Evolutionary conservation across 2,113 vertebrate species (phyloP).

Genomic region (Camelus bactrianus): DNA sequence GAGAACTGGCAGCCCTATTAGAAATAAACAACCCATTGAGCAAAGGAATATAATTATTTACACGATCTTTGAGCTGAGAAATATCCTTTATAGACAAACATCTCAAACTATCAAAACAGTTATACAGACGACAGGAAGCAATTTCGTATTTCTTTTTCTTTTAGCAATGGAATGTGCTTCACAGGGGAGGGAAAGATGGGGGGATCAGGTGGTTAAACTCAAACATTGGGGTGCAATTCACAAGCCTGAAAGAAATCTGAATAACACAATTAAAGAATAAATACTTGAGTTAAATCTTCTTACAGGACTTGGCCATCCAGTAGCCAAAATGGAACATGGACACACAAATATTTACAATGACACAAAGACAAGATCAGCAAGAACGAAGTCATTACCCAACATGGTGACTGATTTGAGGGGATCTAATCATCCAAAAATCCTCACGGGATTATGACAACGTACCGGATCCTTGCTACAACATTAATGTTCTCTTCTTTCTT

Average conservation of each 20-base stretch:
- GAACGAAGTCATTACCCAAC: constrained; percentile 66
- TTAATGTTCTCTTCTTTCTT: constrained; percentile 66
- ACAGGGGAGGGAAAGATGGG: constrained; percentile 47
- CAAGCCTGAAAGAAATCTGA: constrained; percentile 75
- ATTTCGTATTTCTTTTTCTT: constrained; percentile 78
- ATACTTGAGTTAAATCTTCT: constrained; percentile 73
- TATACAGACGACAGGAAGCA: constrained; percentile 15
- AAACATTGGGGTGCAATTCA: constrained; percentile 54
- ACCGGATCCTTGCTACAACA: constrained; percentile 70
- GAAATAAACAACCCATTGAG: constrained; percentile 72
- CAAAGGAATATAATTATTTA: constrained; percentile 75
- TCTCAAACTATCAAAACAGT: constrained; percentile 64
- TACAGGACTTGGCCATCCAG: constrained; percentile 72
- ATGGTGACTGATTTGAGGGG: constrained; percentile 62
- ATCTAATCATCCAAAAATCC: constrained; percentile 46
- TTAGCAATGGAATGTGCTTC: constrained; percentile 80
- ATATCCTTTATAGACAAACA: constrained; percentile 76
- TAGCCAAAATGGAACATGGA: constrained; percentile 77
- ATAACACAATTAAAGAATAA: constrained; percentile 75
- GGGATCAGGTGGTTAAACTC: constrained; percentile 57
- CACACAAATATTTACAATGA: constrained; percentile 77
- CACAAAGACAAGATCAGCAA: constrained; percentile 71
- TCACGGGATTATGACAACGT: constrained; percentile 72
- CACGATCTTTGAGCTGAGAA: constrained; percentile 71
- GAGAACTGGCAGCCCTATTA: constrained; percentile 71